Evolutionary conservation across 2,113 vertebrate genomes (phyloP), one percentile per base, ranked within the genome.

Genomic region (Tachycineta bicolor): DNA sequence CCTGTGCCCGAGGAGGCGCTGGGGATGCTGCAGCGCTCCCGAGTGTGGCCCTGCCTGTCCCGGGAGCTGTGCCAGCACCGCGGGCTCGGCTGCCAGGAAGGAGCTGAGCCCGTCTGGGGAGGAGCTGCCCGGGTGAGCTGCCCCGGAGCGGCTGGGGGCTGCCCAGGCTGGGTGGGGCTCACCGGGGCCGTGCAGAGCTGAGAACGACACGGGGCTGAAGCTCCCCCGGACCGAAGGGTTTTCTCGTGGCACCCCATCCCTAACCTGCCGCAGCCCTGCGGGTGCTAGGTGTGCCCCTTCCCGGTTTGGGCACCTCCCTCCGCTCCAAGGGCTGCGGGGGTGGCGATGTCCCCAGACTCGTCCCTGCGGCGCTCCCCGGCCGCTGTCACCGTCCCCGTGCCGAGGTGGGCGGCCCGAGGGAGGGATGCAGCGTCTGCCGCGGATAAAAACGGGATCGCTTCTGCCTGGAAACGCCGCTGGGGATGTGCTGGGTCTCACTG

Each of bases 51-150:
- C 58, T 18, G 43, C 67, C 28, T 14, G 59, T 6, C 0, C 26
- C 0, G 0, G 0, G 58, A 43, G 59, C 59, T 6, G 12, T 8
- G 37, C n/a, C 81, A 33, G 59, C 23, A 3, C 44, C 9, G 0
- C 1, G 33, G 28, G 6, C 28, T 53, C 14, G 2, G 3, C 49
- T 68, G 19, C 23, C 63, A 70, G 91, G 76, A 58, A 67, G 59
- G 87, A 43, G 0, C 33, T 14, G 58, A 8, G 3, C 12, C 21
- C 19, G 20, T 19, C 0, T 7, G 11, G 18, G 8, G 44, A 12
- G 26, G 11, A 8, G 29, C 0, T 8, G 62, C 15, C 3, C 14
- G 0, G 1, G 26, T 19, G 70, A 43, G 31, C 28, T 8, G n/a
- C 44, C 24, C 46, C 11, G 7, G 25, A 39, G 2, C 0, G 3